Percentiles rank a stretch among this genome's conserved stretches.
These are phyloP conservation scores for Drosophila orena DNA, from an alignment of 1,140 invertebrate genomes.

Conservation along the genomic window DNA sequence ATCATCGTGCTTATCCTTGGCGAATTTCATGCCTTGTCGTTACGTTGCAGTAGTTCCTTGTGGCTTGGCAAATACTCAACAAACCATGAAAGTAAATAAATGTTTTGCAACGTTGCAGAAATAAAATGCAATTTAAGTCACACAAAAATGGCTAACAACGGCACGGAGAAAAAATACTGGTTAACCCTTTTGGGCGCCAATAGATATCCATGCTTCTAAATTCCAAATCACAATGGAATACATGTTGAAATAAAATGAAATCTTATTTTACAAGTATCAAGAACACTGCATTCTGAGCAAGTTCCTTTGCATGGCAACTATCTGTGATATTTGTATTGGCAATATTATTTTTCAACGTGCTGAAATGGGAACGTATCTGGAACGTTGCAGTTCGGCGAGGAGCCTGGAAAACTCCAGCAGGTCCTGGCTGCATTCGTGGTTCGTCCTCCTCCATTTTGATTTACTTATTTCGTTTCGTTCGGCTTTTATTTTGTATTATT, in stretches of 20 bases:
- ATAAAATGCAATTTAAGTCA: conserved; percentile 84
- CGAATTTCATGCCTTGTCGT: conserved; percentile 63
- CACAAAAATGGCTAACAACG: conserved; percentile 76
- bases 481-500: conserved; percentile 31
- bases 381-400: conserved; percentile 59
- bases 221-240: no score
- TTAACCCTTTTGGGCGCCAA: no score
- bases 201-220: no score
- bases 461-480: conserved; percentile 58
- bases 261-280: no score
- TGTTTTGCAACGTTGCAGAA: conserved; percentile 83
- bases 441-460: conserved; percentile 36
- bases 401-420: conserved; percentile 35
- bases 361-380: conserved; percentile 62
- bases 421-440: conserved; percentile 53
- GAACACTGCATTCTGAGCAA: no score
- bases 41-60: conserved; percentile 66
- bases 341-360: conserved; percentile 15
- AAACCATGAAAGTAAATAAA: conserved; percentile 84
- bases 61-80: conserved; percentile 83
- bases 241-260: no score
- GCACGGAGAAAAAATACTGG: background rate
- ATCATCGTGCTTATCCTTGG: conserved; percentile 46
- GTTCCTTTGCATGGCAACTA: background rate
- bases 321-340: background rate